A percentile compares a stretch with the other conserved stretches of the same genome.
phyloP scores from a whole-genome alignment of 1,140 invertebrate genomes.

The Whitmania pigra region DNA sequence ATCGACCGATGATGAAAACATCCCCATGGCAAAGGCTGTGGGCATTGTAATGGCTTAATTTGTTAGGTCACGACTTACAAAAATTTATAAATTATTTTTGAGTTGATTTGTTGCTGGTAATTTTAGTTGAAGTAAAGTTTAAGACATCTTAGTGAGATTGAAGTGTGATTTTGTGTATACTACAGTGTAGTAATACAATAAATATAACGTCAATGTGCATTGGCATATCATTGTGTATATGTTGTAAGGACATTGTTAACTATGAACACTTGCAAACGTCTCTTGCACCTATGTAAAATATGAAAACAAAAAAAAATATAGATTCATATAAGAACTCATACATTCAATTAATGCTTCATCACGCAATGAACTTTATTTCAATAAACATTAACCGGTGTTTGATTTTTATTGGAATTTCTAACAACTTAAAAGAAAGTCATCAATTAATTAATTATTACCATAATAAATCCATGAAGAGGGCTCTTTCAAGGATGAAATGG shows the following conservation, averaged over 20 bases:
- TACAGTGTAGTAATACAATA: no score
- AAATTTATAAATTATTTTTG: not conserved
- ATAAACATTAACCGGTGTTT: not conserved
- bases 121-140: not conserved
- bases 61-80: not conserved
- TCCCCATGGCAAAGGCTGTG: constrained; percentile 34
- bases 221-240: no score
- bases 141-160: not conserved
- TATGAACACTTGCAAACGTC: no score
- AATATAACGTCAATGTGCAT: no score
- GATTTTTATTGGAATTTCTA: no score
- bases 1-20: constrained; percentile 32
- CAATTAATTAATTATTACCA: not conserved
- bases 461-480: not conserved
- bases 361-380: not conserved
- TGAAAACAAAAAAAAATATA: no score
- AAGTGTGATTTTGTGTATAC: not conserved
- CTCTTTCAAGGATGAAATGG: not conserved
- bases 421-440: no score
- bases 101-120: not conserved
- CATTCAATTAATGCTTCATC: not conserved
- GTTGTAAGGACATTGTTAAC: no score
- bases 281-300: no score
- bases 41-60: constrained; percentile 16
- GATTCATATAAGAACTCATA: no score